Conservation (phyloP, 2,113 vertebrate species). For the Elaphurus davidianus region DNA sequence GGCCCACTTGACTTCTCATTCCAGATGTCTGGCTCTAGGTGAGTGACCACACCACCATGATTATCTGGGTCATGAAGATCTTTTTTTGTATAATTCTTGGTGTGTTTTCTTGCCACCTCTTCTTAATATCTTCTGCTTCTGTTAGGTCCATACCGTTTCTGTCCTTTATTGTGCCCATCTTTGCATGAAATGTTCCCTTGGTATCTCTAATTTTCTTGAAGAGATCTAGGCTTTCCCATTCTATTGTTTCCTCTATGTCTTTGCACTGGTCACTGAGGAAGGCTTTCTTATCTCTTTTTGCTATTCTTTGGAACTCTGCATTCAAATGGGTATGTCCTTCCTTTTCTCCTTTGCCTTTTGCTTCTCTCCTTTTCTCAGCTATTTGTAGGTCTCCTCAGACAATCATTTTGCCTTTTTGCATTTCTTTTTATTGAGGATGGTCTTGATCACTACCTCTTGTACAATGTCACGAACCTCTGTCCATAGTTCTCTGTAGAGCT, state of each 20-base stretch:
- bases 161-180: neutral
- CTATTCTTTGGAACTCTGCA: neutral
- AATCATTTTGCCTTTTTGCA: neutral
- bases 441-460: neutral
- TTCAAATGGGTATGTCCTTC: neutral
- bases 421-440: neutral
- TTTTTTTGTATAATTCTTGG: neutral
- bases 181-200: neutral
- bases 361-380: neutral
- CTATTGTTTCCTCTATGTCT: neutral
- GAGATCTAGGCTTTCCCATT: no score
- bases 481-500: neutral
- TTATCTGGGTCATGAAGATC: neutral
- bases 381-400: neutral
- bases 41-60: neutral
- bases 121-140: neutral
- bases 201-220: neutral
- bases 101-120: neutral
- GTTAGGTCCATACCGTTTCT: rapidly evolving
- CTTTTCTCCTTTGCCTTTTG: neutral
- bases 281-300: neutral
- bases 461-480: neutral
- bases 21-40: neutral
- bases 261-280: neutral
- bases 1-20: rapidly evolving